A percentile compares a stretch with the other conserved stretches of the same genome.
Conservation (phyloP, 2,797 vertebrate species). For the Myiotriccus ornatus region DNA sequence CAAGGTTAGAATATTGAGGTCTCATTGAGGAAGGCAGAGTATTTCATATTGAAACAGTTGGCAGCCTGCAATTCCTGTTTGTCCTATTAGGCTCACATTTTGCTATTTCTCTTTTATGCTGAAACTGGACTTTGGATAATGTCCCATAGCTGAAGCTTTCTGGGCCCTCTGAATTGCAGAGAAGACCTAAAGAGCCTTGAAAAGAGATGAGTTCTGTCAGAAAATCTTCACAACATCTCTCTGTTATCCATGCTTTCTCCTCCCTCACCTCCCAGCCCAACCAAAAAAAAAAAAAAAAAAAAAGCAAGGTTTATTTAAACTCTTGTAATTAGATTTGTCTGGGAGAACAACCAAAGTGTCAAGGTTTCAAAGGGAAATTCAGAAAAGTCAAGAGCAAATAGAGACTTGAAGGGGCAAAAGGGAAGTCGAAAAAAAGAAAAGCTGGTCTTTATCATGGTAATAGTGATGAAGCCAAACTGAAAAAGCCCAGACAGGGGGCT, state of each 20-base stretch:
- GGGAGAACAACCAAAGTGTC: conserved; percentile 10
- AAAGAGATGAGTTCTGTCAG: not conserved
- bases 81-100: not conserved
- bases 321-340: conserved; percentile 47
- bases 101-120: not conserved
- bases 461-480: not conserved
- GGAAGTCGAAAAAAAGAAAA: not conserved
- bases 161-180: not conserved
- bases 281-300: too few relatives aligned
- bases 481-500: conserved; percentile 12
- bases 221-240: not conserved
- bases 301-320: not conserved
- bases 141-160: not conserved
- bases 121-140: not conserved
- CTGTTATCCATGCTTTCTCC: not conserved
- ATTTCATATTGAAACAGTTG: not conserved
- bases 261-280: not conserved
- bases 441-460: conserved; percentile 55
- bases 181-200: not conserved
- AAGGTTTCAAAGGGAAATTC: conserved; percentile 55
- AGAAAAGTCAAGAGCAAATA: conserved; percentile 35
- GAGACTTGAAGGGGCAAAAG: conserved; percentile 29
- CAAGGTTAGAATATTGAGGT: not conserved
- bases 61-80: not conserved
- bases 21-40: not conserved